Evolutionary conservation across 2,113 vertebrate species (phyloP).

Genomic region (Addax nasomaculatus): DNA sequence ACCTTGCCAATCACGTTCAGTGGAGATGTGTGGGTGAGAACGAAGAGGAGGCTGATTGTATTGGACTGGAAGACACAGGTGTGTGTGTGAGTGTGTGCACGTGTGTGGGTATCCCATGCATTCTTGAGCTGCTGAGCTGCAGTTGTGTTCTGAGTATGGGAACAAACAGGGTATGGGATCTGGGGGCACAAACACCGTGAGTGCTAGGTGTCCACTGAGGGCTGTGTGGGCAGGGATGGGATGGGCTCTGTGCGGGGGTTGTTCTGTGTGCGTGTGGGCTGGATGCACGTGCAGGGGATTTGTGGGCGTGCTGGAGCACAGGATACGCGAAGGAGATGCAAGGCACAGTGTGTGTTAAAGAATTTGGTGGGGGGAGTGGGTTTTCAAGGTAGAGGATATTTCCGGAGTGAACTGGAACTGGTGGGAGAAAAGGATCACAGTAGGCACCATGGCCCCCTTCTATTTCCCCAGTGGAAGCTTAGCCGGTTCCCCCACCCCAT

Average conservation of each 20-base stretch:
- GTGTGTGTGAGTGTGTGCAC: background rate
- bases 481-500: background rate
- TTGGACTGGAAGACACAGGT: background rate
- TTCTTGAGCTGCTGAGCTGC: fast-evolving
- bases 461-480: background rate
- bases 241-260: background rate
- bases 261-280: background rate
- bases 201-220: background rate
- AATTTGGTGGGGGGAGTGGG: background rate
- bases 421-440: background rate
- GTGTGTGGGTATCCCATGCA: background rate
- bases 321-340: fast-evolving
- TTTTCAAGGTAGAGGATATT: background rate
- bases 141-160: background rate
- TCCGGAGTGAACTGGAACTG: background rate
- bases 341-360: no score
- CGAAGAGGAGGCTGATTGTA: fast-evolving
- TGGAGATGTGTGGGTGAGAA: background rate
- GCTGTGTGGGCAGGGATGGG: background rate
- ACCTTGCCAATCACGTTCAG: background rate
- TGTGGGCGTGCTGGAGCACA: fast-evolving
- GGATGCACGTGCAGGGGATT: background rate
- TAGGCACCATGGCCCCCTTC: fast-evolving
- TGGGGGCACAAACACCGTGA: fast-evolving
- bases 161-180: fast-evolving